Percentiles rank a stretch among this genome's conserved stretches.
These are phyloP conservation scores for Micrastur ruficollis DNA, from an alignment of 2,797 vertebrate genomes.

Conservation along the genomic window DNA sequence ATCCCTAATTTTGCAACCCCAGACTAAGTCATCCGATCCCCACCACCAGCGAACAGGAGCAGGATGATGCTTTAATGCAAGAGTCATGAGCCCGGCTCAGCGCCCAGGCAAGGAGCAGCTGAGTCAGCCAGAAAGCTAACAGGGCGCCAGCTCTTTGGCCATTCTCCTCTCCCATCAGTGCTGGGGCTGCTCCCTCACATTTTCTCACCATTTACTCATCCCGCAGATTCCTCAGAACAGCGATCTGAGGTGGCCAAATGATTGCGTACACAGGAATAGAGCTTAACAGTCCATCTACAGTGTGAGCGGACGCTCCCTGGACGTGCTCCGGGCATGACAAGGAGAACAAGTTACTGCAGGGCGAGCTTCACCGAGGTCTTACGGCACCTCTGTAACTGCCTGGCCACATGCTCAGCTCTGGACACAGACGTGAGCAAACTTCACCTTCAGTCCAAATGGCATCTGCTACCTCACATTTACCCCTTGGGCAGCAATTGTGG, in stretches of 20 bases:
- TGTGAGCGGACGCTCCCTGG: not conserved
- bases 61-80: not conserved
- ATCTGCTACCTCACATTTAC: not conserved
- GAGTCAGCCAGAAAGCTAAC: not conserved
- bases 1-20: not conserved
- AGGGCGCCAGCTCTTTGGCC: rapidly evolving
- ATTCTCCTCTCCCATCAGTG: not conserved
- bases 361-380: not conserved
- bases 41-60: rapidly evolving
- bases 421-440: not conserved
- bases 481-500: not conserved
- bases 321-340: not conserved
- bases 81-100: not conserved
- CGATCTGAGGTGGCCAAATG: not conserved
- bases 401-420: not conserved
- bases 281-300: not conserved
- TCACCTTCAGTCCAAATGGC: not conserved
- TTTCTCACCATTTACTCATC: not conserved
- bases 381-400: not conserved
- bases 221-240: not conserved
- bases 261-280: not conserved
- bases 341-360: conserved; percentile 51
- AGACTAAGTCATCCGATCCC: not conserved
- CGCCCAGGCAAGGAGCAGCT: rapidly evolving
- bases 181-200: not conserved